Evolutionary conservation across 2,113 vertebrate genomes (phyloP), one percentile per base, ranked within the genome.

Genomic region (Crocuta crocuta): DNA sequence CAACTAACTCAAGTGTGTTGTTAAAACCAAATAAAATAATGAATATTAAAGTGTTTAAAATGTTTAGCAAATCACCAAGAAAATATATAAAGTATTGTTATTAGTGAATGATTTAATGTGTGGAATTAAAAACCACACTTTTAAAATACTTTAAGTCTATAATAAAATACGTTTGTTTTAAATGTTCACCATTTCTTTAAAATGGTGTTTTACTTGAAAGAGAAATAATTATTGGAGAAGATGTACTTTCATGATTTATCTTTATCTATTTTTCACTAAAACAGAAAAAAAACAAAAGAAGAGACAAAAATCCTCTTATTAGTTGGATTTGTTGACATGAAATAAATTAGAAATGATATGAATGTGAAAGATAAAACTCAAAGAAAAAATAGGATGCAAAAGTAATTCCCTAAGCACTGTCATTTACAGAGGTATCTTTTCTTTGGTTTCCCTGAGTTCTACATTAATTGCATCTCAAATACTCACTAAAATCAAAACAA

Each of bases 281-380:
- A 45, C 73, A 76, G 26, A 76, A 45, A 28, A 12, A 74, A 74
- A 71, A 21, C 4, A 65, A 65, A 26, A 63, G n/a, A 21, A 43
- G 23, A 74, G 23, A 74, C 66, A 26, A 45, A 26, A 73, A 43
- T 2, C 10, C 23, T 94, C 8, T 70, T 91, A 92, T 95, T 83
- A 90, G 11, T 93, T 70, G 2, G 2, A 85, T 94, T 81, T 92
- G 10, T 80, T 78, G 21, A 66, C n/a, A 80, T 31, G 4, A 82
- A 55, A 63, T 80, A 85, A 63, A 11, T n/a, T 76, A 97, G 78
- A 65, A 10, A 81, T 7, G 9, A 85, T 85, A 83, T 87, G 94
- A 87, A 83, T 74, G 17, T 91, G 43, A 80, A 81, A 88, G 65
- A 5, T 66, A 70, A 85, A 43, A 81, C 31, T 89, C 23, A 86